phyloP scores from a whole-genome alignment of 2,888 invertebrate species.

The Lochmaea crataegi region DNA sequence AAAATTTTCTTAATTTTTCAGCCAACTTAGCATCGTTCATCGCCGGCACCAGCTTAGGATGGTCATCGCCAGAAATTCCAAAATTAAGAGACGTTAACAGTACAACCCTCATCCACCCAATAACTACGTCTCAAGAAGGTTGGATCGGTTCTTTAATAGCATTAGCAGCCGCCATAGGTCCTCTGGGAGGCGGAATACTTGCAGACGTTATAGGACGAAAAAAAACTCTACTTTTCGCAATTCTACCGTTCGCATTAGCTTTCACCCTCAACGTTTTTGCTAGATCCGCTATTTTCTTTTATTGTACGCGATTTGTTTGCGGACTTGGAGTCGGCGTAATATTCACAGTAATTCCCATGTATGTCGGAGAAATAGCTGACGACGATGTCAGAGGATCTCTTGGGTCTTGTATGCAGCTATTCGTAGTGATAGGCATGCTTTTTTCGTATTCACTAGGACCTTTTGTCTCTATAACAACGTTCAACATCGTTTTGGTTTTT shows the following conservation, averaged over 20 bases:
- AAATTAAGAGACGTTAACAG: conserved; percentile 53
- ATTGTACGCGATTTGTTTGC: conserved; percentile 64
- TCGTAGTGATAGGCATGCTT: conserved; percentile 77
- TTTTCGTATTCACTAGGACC: conserved; percentile 80
- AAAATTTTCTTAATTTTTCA: conserved; percentile 53
- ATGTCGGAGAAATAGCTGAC: conserved; percentile 86
- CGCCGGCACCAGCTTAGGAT: conserved; percentile 66
- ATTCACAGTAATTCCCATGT: conserved; percentile 84
- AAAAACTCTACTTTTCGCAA: conserved; percentile 73
- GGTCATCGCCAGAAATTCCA: conserved; percentile 65
- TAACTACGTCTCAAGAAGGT: conserved; percentile 63
- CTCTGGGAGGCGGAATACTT: conserved; percentile 76
- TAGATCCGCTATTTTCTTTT: conserved; percentile 52
- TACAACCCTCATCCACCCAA: conserved; percentile 58
- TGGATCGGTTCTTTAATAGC: conserved; percentile 70
- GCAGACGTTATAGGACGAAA: conserved; percentile 78
- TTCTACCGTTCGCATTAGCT: conserved; percentile 76
- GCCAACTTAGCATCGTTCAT: conserved; percentile 66
- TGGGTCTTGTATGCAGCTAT: conserved; percentile 84
- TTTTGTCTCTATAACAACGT: conserved; percentile 73
- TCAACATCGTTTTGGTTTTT: conserved; percentile 74
- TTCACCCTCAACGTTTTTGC: conserved; percentile 70
- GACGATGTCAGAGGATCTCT: conserved; percentile 82
- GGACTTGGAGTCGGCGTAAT: conserved; percentile 78
- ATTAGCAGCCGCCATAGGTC: conserved; percentile 71